A percentile compares a stretch with the other conserved stretches of the same genome.
Evolutionary conservation across 2,113 vertebrate species (phyloP).

Genomic region (Ornithorhynchus anatinus): DNA sequence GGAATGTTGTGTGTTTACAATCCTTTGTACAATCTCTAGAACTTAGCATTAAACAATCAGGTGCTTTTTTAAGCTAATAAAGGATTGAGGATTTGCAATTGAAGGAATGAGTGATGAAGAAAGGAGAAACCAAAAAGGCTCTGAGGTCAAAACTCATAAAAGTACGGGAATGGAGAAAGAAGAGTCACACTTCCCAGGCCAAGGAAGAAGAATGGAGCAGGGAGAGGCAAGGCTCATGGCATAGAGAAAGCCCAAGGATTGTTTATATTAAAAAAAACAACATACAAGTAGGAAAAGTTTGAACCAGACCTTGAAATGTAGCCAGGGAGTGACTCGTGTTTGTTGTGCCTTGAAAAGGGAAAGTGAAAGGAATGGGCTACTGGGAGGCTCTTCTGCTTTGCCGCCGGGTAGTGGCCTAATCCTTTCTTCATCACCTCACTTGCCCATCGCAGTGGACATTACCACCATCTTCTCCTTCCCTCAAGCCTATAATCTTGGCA

Average conservation of each 20-base stretch:
- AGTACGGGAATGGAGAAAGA: background rate
- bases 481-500: no score
- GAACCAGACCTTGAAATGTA: conserved; percentile 2
- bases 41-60: conserved; percentile 11
- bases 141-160: background rate
- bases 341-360: background rate
- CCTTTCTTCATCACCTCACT: background rate
- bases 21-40: background rate
- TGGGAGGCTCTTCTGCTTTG: background rate
- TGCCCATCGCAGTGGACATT: no score
- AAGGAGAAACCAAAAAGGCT: background rate
- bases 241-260: background rate
- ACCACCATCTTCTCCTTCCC: no score
- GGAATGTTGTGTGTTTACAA: conserved; percentile 4
- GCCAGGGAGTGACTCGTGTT: background rate
- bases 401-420: background rate
- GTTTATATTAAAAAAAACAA: background rate
- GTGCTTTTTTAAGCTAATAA: conserved; percentile 41
- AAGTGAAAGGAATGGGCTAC: background rate
- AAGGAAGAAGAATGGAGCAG: background rate
- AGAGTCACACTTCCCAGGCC: background rate
- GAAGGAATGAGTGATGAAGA: background rate
- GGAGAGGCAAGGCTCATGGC: background rate
- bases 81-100: background rate
- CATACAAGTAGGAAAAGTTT: background rate